phyloP scores from a whole-genome alignment of 2,113 vertebrate species.

The Cairina moschata region DNA sequence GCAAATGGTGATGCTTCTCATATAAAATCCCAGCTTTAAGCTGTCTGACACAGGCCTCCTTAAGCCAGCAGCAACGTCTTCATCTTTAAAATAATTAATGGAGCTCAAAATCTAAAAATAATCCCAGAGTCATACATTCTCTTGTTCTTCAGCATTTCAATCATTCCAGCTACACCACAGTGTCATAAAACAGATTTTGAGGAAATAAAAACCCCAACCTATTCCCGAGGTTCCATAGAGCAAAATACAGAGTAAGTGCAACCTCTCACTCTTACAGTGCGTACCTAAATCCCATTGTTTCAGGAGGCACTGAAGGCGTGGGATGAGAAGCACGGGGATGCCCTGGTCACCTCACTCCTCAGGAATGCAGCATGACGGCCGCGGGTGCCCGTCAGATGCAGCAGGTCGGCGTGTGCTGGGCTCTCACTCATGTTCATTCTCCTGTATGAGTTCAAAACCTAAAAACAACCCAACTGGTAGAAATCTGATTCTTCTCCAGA shows the following conservation, averaged over 20 bases:
- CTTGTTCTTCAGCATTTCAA: slow-evolving; percentile 18
- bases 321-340: background rate
- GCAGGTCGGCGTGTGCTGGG: background rate
- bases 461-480: background rate
- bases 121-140: background rate
- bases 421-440: background rate
- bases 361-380: background rate
- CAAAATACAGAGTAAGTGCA: background rate
- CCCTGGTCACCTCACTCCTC: background rate
- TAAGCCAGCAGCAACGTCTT: slow-evolving; percentile 11
- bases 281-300: background rate
- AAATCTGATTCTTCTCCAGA: background rate
- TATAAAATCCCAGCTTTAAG: background rate
- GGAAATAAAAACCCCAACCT: background rate
- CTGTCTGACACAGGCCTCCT: background rate
- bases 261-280: background rate
- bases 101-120: slow-evolving; percentile 40
- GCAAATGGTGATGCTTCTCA: background rate
- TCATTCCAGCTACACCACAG: slow-evolving; percentile 21
- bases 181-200: background rate
- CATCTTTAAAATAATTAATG: slow-evolving; percentile 4
- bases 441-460: background rate
- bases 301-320: background rate
- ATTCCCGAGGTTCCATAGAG: background rate
- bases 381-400: background rate